Conservation (phyloP, 23 tunicate genomes). For the Clavelina lepadiformis region DNA sequence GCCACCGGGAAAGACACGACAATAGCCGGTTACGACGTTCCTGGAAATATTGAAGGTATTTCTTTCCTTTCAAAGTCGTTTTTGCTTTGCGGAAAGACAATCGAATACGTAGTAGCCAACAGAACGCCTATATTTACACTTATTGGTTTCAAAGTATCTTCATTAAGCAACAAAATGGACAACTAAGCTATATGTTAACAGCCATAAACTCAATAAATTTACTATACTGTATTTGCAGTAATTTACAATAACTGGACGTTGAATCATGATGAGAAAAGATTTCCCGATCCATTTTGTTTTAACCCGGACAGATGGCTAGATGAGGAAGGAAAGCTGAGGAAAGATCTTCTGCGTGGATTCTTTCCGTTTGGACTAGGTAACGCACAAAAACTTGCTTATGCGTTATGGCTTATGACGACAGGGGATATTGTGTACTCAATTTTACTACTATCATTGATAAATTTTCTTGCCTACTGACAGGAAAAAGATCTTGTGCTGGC, state of each 20-base stretch:
- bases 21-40: conserved; percentile 55
- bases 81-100: not conserved
- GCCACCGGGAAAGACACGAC: conserved; percentile 63
- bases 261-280: conserved; percentile 63
- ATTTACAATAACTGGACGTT: conserved; percentile 83
- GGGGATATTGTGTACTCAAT: not conserved
- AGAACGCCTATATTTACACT: too few relatives aligned
- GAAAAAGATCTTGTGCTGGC: conserved; percentile 89
- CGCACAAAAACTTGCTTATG: too few relatives aligned
- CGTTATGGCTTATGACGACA: too few relatives aligned
- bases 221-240: conserved; percentile 61
- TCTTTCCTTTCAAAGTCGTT: too few relatives aligned
- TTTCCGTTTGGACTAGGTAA: conserved; percentile 92
- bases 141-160: too few relatives aligned
- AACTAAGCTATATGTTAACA: too few relatives aligned
- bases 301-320: conserved; percentile 68
- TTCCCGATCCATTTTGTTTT: conserved; percentile 67
- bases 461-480: conserved; percentile 13
- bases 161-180: too few relatives aligned
- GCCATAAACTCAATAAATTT: too few relatives aligned
- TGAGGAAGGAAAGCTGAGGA: conserved; percentile 45
- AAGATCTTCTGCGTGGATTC: conserved; percentile 45
- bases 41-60: conserved; percentile 72
- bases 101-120: too few relatives aligned
- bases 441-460: not conserved